phyloP scores from a whole-genome alignment of 2,113 vertebrate species.

The Paedocypris sp. region DNA sequence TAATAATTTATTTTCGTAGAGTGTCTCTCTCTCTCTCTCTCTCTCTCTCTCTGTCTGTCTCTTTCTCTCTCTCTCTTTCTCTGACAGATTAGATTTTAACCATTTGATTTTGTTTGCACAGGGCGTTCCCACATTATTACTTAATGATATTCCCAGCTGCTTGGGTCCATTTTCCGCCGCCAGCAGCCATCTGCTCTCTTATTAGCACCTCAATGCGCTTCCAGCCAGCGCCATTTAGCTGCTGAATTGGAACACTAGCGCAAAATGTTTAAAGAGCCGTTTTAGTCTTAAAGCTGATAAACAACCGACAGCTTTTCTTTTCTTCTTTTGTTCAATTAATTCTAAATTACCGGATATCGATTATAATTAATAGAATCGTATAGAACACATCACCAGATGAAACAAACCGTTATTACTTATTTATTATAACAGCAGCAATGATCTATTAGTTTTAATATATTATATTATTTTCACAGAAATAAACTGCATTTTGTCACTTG shows the following conservation, averaged over 20 bases:
- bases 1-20: constrained; percentile 76
- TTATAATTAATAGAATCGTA: background rate
- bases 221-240: constrained; percentile 63
- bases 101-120: constrained; percentile 74
- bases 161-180: constrained; percentile 76
- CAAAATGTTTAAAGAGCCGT: background rate
- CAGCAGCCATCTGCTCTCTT: constrained; percentile 79
- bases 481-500: too few species aligned
- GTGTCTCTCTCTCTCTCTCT: constrained; percentile 38
- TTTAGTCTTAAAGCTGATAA: background rate
- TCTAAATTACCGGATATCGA: background rate
- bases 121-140: constrained; percentile 81
- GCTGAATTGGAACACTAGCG: constrained; percentile 47
- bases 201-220: constrained; percentile 79
- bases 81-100: constrained; percentile 64
- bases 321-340: background rate
- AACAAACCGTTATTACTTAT: too few species aligned
- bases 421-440: too few species aligned
- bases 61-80: constrained; percentile 5
- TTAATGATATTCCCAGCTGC: constrained; percentile 76
- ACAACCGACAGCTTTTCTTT: background rate
- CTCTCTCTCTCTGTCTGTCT: constrained; percentile 44
- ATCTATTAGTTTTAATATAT: too few species aligned
- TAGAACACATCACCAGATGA: too few species aligned
- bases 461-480: too few species aligned